Evolutionary conservation across 2,888 invertebrate genomes (phyloP), one percentile per base, ranked within the genome.

Genomic region (Anoncus sp.): DNA sequence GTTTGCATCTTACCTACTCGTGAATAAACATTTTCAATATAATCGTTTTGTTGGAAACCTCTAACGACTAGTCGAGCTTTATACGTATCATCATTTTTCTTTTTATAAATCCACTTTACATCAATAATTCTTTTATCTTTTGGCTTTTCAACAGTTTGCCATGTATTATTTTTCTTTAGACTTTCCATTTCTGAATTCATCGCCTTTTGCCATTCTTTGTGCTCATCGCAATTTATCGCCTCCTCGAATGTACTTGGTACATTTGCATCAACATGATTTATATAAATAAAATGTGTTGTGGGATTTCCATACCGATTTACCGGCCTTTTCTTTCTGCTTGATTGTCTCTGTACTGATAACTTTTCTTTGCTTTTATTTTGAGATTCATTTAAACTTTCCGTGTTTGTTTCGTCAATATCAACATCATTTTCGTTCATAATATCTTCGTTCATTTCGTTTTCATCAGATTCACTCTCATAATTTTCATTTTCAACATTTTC

Each of bases 1-100:
- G 75, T 76, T 38, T 71, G 57, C 24, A 60, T 71, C 51, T 66
- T 76, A 10, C 18, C 75, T 38, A 75, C 70, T 27, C 65, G 75
- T 0, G 65, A 63, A 14, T 70, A 75, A 9, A 63, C 20, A 31
- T 76, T 35, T 16, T 76, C 71, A 3, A 59, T 3, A 14, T 16
- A 2, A 22, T 70, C 24, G 12, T 2, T 57, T 35, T 75, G 69
- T 38, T 75, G 69, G 10, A 70, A 75, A 0, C 69, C 75, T 35
- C 47, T n/a, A 5, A 31, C 75, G 10, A 75, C 75, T 38, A 69
- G 6, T 45, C 75, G 43, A 12, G 69, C 69, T 62, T 69, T 69
- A 16, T 62, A 57, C 3, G 12, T 43, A 40, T 53, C 49, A 5
- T 67, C 27, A 2, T 10, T 38, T 38, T 38, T 38, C 38, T 38